phyloP scores from a whole-genome alignment of 2,113 vertebrate genomes.

The Circaetus cinerascens region DNA sequence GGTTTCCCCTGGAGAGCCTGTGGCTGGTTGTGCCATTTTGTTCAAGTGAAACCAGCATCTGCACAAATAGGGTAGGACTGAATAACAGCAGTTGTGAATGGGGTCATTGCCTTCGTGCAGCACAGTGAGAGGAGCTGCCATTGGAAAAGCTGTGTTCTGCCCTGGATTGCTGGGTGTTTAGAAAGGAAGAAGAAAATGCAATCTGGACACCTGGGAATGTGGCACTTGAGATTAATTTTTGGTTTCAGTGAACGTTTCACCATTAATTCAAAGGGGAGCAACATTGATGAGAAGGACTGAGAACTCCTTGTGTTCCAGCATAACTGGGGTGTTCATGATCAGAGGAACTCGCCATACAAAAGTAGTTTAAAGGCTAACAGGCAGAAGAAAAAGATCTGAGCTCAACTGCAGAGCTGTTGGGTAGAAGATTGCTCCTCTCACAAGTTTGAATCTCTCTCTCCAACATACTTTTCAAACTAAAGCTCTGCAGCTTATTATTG shows the following conservation, averaged over 20 bases:
- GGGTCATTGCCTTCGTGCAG: neutral
- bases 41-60: neutral
- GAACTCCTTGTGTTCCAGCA: neutral
- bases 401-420: neutral
- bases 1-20: neutral
- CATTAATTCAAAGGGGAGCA: neutral
- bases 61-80: neutral
- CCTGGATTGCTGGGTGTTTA: neutral
- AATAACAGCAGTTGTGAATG: neutral
- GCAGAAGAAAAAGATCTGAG: neutral
- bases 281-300: neutral
- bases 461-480: neutral
- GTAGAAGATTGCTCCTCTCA: neutral
- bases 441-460: neutral
- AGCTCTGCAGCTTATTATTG: neutral
- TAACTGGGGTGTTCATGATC: neutral
- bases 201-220: rapidly evolving
- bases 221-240: neutral
- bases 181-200: neutral
- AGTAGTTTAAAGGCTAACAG: neutral
- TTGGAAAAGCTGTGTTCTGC: neutral
- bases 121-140: neutral
- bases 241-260: neutral
- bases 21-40: neutral
- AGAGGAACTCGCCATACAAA: neutral